Evolutionary conservation across 2,113 vertebrate species (phyloP).

Genomic region (Nothobranchius furzeri): DNA sequence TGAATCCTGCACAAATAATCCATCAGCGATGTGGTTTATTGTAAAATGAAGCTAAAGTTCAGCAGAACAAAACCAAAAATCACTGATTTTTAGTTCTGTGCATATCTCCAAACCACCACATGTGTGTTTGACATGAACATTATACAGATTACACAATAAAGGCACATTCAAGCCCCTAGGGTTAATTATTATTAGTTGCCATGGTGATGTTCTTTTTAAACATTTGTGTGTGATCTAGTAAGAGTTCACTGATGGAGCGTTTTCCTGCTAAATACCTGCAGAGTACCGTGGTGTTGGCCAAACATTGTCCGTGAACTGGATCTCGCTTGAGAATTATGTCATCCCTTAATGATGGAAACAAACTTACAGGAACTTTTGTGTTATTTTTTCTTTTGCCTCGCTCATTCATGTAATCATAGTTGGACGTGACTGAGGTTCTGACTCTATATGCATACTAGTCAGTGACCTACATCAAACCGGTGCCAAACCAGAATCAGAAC

Average conservation of each 20-base stretch:
- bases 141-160: too few relatives aligned
- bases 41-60: background rate
- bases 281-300: background rate
- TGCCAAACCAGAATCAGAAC: conserved; percentile 12
- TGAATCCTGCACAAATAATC: background rate
- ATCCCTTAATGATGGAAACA: conserved; percentile 26
- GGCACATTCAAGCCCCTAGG: background rate
- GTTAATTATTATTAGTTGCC: background rate
- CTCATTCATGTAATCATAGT: conserved; percentile 52
- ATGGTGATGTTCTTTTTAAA: conserved; percentile 5
- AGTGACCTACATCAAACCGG: conserved; percentile 29
- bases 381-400: background rate
- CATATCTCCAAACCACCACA: too few relatives aligned
- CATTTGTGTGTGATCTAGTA: conserved; percentile 2
- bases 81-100: too few relatives aligned
- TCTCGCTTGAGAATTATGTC: conserved; percentile 14
- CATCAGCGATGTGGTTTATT: background rate
- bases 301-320: background rate
- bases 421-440: conserved; percentile 11
- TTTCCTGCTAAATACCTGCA: background rate
- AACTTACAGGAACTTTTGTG: conserved; percentile 19
- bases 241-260: conserved; percentile 5
- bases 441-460: background rate
- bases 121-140: too few relatives aligned
- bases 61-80: too few relatives aligned